Evolutionary conservation across 2,888 invertebrate genomes (phyloP), one percentile per base, ranked within the genome.

Genomic region (Hypercompe scribonia): DNA sequence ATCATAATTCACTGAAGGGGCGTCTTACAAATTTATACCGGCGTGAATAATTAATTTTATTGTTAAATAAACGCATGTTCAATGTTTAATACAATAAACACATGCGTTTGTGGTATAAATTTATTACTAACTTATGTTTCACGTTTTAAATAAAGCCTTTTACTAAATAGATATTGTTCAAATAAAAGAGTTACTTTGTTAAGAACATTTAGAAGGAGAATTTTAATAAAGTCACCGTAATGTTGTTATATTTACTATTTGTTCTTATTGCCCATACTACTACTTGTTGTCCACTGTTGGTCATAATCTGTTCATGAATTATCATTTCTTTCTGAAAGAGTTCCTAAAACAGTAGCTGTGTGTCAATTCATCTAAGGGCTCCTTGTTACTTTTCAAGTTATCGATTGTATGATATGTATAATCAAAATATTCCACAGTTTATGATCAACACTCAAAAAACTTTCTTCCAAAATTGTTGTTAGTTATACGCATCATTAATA

Each of bases 41-140:
- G 75, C 78, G 84, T 79, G 81, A 86, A 88, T 89, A 89, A 92
- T 93, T 90, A 90, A 92, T 93, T 91, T 91, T 90, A 88, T 89
- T 90, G 88, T 84, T 88, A 90, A 89, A 90, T 82, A 82, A 85
- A 88, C 84, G 83, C 81, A 78, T 81, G 87, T 74, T 82, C 79
- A 79, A 65, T 63, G 68, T 36, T 42, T 81, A 82, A 86, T 82
- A 85, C 83, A 84, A 85, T 88, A 87, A 86, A 87, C 87, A 68
- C 68, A 8, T 63, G 34, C 64, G 61, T 70, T n/a, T 50, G 66
- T 33, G 64, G 54, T 63, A 68, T 70, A 4, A 70, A 70, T 74
- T 61, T 72, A 72, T 68, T 61, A 31, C 68, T 39, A 28, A 36
- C 36, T 58, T 68, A 28, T 68, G 39, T n/a, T 61, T 61, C 18